Percentiles rank a stretch among this genome's conserved stretches.
phyloP scores from a whole-genome alignment of 2,888 invertebrate genomes.

The Melieria omissa region DNA sequence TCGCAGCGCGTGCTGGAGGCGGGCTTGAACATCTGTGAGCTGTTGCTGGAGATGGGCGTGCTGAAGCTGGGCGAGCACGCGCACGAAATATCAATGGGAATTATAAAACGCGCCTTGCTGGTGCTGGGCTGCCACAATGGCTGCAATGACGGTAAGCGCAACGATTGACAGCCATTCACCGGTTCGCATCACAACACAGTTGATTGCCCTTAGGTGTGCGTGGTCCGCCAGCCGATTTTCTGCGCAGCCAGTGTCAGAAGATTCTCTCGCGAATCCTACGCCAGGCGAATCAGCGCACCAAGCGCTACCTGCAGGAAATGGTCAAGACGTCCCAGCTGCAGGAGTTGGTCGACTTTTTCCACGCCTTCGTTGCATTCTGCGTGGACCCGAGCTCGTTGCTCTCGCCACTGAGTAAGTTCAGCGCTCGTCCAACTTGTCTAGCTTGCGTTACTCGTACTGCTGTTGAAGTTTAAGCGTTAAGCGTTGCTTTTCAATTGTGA shows the following conservation, averaged over 20 bases:
- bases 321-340: slow-evolving; percentile 81
- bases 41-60: slow-evolving; percentile 90
- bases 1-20: slow-evolving; percentile 92
- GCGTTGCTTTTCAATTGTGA: too few species aligned
- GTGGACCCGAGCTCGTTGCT: slow-evolving; percentile 87
- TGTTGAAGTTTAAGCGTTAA: too few species aligned
- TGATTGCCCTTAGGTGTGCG: slow-evolving; percentile 69
- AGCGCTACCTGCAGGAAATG: slow-evolving; percentile 75
- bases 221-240: slow-evolving; percentile 89
- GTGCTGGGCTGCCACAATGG: slow-evolving; percentile 96
- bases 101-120: slow-evolving; percentile 70
- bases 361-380: slow-evolving; percentile 96
- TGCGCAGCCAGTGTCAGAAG: slow-evolving; percentile 87
- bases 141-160: slow-evolving; percentile 77
- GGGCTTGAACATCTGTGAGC: slow-evolving; percentile 90
- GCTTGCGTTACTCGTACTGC: too few species aligned
- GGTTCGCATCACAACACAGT: neutral
- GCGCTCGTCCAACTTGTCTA: too few species aligned
- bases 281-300: slow-evolving; percentile 70
- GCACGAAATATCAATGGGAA: slow-evolving; percentile 67
- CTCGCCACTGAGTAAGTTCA: slow-evolving; percentile 86
- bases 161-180: slow-evolving; percentile 48
- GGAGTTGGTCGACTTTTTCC: slow-evolving; percentile 92
- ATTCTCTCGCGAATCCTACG: slow-evolving; percentile 81
- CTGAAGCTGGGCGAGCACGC: slow-evolving; percentile 71